Conservation (phyloP, 2,888 invertebrate genomes). For the Ochropleura leucogaster region DNA sequence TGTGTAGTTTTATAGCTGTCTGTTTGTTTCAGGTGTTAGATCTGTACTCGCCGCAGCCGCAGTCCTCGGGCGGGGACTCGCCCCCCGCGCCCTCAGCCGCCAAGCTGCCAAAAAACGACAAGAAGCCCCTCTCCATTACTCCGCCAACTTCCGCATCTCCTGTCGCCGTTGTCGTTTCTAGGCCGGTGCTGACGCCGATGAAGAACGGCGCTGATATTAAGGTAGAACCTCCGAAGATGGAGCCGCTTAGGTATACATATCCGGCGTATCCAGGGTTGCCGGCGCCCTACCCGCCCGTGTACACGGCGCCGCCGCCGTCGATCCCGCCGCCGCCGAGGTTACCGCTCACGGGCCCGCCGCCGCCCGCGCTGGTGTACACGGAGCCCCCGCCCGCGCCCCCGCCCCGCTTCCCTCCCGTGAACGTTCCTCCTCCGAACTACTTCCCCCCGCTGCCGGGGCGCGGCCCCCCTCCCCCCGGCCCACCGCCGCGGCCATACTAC, state of each 20-base stretch:
- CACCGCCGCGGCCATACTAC: constrained; percentile 83
- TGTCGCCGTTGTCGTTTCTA: constrained; percentile 78
- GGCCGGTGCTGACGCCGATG: constrained; percentile 79
- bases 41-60: constrained; percentile 95
- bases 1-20: not conserved
- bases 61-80: constrained; percentile 92
- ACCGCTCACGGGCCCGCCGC: constrained; percentile 67
- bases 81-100: constrained; percentile 91
- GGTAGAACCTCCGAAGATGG: constrained; percentile 80
- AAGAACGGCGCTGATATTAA: constrained; percentile 84
- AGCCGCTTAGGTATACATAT: constrained; percentile 79
- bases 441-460: constrained; percentile 77
- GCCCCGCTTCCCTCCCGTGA: constrained; percentile 78
- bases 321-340: constrained; percentile 81
- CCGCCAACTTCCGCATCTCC: constrained; percentile 88
- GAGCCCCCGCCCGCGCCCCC: constrained; percentile 83
- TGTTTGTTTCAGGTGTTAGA: constrained; percentile 92
- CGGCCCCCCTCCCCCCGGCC: constrained; percentile 77
- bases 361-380: constrained; percentile 80
- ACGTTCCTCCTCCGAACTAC: constrained; percentile 85
- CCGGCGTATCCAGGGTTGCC: constrained; percentile 81
- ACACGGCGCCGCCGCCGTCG: constrained; percentile 81
- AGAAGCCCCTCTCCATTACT: constrained; percentile 87
- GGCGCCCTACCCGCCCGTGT: constrained; percentile 83
- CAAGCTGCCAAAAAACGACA: constrained; percentile 90